A percentile compares a stretch with the other conserved stretches of the same genome.
Evolutionary conservation across 2,797 vertebrate species (phyloP).

Genomic region (Cichlasoma orientale): DNA sequence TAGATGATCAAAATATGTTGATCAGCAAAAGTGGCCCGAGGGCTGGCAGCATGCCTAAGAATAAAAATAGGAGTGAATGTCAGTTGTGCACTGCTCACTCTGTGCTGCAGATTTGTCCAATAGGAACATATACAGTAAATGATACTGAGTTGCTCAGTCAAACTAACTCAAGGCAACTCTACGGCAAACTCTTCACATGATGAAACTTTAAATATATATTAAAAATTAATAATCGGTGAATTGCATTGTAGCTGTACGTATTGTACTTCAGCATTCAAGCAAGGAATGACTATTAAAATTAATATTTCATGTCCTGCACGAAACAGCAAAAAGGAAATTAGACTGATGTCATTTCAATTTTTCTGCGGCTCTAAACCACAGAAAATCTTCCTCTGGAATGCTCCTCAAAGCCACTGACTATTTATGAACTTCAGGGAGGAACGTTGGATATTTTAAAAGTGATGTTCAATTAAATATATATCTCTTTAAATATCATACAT

Average conservation of each 20-base stretch:
- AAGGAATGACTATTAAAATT: neutral
- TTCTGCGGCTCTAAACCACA: neutral
- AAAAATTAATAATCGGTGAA: neutral
- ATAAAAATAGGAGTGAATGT: neutral
- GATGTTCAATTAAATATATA: neutral
- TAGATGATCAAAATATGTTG: neutral
- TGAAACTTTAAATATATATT: neutral
- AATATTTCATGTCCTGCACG: conserved; percentile 3
- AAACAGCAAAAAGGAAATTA: conserved; percentile 11
- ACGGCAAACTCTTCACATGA: neutral
- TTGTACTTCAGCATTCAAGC: neutral
- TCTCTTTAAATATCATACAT: neutral
- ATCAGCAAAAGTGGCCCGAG: neutral
- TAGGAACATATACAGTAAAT: neutral
- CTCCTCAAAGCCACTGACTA: neutral
- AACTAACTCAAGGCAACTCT: neutral
- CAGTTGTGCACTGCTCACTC: neutral
- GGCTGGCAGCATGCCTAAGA: neutral
- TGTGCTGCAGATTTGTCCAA: neutral
- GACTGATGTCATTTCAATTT: neutral
- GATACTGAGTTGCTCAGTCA: neutral
- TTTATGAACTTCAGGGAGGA: conserved; percentile 2
- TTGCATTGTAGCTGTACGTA: neutral
- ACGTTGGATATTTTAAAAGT: neutral
- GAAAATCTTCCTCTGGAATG: neutral